A percentile compares a stretch with the other conserved stretches of the same genome.
These are phyloP conservation scores for Gallinago solitaria DNA, from an alignment of 2,797 vertebrate species.

Conservation along the genomic window DNA sequence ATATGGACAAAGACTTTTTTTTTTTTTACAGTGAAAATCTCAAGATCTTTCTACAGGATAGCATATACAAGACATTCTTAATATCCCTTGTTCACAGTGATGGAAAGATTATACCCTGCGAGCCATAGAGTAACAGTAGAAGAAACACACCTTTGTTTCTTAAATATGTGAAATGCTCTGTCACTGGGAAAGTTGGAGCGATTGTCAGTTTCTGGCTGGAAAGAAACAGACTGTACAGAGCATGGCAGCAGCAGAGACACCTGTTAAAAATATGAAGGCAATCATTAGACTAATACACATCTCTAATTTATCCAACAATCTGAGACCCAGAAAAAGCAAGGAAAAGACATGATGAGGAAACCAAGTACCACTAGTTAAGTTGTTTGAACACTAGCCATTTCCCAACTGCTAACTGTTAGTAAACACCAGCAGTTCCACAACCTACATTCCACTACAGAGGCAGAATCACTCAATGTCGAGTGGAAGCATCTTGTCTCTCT, in stretches of 20 bases:
- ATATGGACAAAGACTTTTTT: not conserved
- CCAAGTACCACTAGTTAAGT: not conserved
- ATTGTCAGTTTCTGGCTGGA: conserved; percentile 98
- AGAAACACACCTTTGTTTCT: conserved; percentile 90
- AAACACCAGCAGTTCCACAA: not conserved
- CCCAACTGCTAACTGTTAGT: not conserved
- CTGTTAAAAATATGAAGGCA: conserved; percentile 72
- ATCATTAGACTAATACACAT: not conserved
- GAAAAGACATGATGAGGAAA: not conserved
- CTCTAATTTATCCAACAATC: not conserved
- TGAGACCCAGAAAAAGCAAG: not conserved
- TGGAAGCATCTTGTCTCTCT: not conserved
- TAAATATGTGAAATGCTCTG: conserved; percentile 96
- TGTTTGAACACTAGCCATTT: not conserved
- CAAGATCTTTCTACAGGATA: not conserved
- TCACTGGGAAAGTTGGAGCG: conserved; percentile 94
- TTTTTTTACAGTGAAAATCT: not conserved
- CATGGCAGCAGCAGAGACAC: conserved; percentile 85
- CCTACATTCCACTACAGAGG: not conserved
- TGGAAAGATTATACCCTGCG: not conserved
- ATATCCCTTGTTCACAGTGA: not conserved
- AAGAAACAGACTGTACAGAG: conserved; percentile 94
- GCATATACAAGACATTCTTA: not conserved
- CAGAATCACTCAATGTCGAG: not conserved
- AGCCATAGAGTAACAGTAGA: not conserved